These are phyloP conservation scores for Lissocephala sabroskyi DNA, from an alignment of 2,888 invertebrate genomes.

Conservation along the genomic window DNA sequence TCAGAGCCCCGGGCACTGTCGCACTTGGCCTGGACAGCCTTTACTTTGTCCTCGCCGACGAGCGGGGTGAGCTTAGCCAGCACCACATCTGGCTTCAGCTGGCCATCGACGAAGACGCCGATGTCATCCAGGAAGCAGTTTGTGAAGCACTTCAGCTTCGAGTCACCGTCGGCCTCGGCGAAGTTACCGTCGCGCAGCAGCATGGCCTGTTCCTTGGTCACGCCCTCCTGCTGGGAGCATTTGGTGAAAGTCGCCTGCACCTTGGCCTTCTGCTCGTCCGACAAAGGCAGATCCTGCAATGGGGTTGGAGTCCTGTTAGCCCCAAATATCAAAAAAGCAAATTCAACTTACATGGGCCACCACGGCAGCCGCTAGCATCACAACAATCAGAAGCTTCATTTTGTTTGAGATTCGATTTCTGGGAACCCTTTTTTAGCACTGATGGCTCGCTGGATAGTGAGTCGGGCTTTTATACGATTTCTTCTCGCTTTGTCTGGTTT, in stretches of 20 bases:
- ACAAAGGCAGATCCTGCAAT: slow-evolving; percentile 23
- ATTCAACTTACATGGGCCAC: slow-evolving; percentile 42
- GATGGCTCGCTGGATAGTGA: too few relatives aligned
- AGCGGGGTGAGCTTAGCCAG: slow-evolving; percentile 35
- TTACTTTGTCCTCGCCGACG: slow-evolving; percentile 41
- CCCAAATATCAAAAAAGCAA: too few relatives aligned
- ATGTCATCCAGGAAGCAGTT: slow-evolving; percentile 66
- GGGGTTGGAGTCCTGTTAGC: too few relatives aligned
- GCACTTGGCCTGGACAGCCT: slow-evolving; percentile 44
- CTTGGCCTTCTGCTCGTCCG: slow-evolving; percentile 57
- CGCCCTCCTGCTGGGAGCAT: slow-evolving; percentile 48
- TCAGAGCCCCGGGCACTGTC: slow-evolving; percentile 37
- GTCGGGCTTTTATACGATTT: too few relatives aligned
- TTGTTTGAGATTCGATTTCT: slow-evolving; percentile 11
- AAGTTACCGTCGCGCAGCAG: slow-evolving; percentile 49
- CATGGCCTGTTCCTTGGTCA: slow-evolving; percentile 45
- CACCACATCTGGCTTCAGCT: slow-evolving; percentile 40
- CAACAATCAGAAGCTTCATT: slow-evolving; percentile 55
- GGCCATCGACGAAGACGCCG: slow-evolving; percentile 53
- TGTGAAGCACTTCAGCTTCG: slow-evolving; percentile 59
- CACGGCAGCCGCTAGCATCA: slow-evolving; percentile 35
- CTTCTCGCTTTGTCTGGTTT: too few relatives aligned
- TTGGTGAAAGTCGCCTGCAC: slow-evolving; percentile 31
- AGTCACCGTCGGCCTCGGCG: slow-evolving; percentile 24
- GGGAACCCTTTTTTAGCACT: neutral